phyloP scores from a whole-genome alignment of 2,888 invertebrate species.

The Tetranychus piercei region DNA sequence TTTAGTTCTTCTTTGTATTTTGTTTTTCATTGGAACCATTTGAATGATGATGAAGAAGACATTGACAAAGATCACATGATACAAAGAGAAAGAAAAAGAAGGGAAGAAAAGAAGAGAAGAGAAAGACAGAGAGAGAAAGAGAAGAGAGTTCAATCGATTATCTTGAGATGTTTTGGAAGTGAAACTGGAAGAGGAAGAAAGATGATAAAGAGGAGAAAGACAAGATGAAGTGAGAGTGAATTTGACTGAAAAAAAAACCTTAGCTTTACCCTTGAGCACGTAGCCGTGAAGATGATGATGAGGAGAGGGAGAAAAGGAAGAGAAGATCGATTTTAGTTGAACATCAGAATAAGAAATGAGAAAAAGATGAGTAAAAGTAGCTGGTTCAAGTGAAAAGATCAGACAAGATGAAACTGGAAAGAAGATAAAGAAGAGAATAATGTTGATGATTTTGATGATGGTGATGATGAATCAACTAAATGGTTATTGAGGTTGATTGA shows the following conservation, averaged over 20 bases:
- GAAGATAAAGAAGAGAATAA: neutral
- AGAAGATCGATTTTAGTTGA: neutral
- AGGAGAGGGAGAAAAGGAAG: neutral
- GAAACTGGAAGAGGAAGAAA: neutral
- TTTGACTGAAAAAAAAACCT: constrained; percentile 3
- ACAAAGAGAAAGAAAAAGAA: neutral
- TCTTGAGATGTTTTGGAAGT: neutral
- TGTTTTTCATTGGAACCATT: neutral
- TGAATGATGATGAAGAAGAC: neutral
- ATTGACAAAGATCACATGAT: neutral
- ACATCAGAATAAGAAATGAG: neutral
- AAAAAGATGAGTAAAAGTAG: neutral
- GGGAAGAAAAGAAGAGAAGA: neutral
- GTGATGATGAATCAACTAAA: neutral
- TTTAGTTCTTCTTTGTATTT: too few species aligned
- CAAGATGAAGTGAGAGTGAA: neutral
- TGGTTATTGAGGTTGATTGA: neutral
- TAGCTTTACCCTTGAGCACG: neutral
- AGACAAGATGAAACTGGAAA: neutral
- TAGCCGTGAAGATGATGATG: constrained; percentile 5
- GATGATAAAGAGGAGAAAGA: neutral
- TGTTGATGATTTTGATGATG: neutral
- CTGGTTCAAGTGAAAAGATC: neutral
- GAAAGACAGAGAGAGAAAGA: neutral
- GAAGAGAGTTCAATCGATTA: neutral